These are phyloP conservation scores for Brachyopa scutellaris DNA, from an alignment of 2,888 invertebrate genomes.

Conservation along the genomic window DNA sequence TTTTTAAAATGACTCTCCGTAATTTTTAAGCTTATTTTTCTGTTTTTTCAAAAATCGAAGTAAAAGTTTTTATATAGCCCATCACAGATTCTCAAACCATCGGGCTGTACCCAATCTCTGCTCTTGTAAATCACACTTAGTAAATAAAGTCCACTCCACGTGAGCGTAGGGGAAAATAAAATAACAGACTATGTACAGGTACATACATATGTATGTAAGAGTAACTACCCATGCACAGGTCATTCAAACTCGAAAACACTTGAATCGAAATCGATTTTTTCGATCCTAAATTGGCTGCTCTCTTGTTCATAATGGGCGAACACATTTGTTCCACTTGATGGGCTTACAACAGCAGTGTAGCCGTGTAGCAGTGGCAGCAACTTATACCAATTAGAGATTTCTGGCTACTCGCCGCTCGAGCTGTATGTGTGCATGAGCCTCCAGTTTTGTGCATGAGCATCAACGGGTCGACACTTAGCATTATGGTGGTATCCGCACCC, in stretches of 20 bases:
- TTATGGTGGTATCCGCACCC: slow-evolving; percentile 20
- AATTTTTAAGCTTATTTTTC: too few species aligned
- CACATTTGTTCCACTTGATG: slow-evolving; percentile 63
- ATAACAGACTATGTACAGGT: too few species aligned
- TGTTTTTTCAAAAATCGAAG: too few species aligned
- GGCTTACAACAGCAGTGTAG: slow-evolving; percentile 13
- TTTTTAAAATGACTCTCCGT: too few species aligned
- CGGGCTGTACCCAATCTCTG: too few species aligned
- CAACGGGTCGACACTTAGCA: slow-evolving; percentile 41
- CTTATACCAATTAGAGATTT: slow-evolving; percentile 60
- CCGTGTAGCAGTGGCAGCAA: slow-evolving; percentile 19
- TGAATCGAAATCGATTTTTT: slow-evolving; percentile 59
- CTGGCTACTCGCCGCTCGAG: slow-evolving; percentile 15
- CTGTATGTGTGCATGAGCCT: slow-evolving; percentile 29
- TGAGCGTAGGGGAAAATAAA: too few species aligned
- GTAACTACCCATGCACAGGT: too few species aligned
- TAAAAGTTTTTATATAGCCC: too few species aligned
- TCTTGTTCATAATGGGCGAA: slow-evolving; percentile 45
- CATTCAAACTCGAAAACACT: slow-evolving; percentile 59
- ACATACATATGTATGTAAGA: too few species aligned
- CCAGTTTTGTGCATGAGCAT: slow-evolving; percentile 39
- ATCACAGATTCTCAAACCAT: too few species aligned
- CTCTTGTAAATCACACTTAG: too few species aligned
- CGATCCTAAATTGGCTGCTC: slow-evolving; percentile 51
- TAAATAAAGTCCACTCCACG: too few species aligned